These are phyloP conservation scores for Xenops minutus DNA, from an alignment of 2,797 vertebrate species.

Conservation along the genomic window DNA sequence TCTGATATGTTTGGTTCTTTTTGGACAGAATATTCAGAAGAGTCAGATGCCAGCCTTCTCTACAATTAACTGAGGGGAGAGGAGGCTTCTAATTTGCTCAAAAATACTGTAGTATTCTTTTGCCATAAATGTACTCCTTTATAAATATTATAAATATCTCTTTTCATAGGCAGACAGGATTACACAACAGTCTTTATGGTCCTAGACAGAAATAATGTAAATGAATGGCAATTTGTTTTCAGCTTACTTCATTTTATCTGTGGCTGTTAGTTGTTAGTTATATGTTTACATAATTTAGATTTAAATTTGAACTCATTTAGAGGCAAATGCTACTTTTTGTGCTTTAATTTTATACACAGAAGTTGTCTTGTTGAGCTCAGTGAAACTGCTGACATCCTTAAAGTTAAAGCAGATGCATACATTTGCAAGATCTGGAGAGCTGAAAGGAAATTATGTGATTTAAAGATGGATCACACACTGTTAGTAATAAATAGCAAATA, in stretches of 20 bases:
- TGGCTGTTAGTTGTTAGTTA: neutral
- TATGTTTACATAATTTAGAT: neutral
- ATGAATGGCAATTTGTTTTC: neutral
- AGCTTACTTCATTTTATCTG: neutral
- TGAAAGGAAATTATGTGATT: conserved; percentile 44
- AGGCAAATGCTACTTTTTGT: neutral
- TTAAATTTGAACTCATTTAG: neutral
- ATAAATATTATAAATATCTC: neutral
- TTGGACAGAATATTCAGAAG: neutral
- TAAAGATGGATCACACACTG: conserved; percentile 8
- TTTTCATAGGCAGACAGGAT: neutral
- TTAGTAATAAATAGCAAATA: conserved; percentile 42
- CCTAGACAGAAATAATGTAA: neutral
- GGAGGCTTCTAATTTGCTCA: neutral
- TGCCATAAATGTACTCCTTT: neutral
- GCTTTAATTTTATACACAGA: neutral
- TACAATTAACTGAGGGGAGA: neutral
- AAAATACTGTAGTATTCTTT: neutral
- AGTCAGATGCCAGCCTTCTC: neutral
- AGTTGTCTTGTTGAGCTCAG: neutral
- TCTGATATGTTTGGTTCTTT: conserved; percentile 19
- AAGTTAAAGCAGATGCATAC: conserved; percentile 51
- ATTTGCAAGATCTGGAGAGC: conserved; percentile 22
- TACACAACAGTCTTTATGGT: neutral
- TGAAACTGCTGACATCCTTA: neutral